Percentiles rank a stretch among this genome's conserved stretches.
phyloP scores from a whole-genome alignment of 64 coral and sea anemone species.

The Pocillopora verrucosa region DNA sequence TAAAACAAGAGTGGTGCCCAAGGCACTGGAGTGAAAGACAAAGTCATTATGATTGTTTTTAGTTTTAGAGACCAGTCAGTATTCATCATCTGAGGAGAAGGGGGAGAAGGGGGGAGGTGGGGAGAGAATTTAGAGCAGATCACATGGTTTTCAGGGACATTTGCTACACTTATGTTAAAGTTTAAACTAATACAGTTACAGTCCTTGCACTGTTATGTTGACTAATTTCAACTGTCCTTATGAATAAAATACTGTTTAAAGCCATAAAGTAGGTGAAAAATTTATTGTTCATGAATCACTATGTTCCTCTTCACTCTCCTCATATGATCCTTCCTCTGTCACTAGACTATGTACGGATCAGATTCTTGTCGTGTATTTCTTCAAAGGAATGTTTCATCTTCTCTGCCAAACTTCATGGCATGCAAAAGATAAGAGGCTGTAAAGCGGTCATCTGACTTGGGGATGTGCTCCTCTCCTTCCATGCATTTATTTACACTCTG shows the following conservation, averaged over 20 bases:
- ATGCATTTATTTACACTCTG: conserved; percentile 33
- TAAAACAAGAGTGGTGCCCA: too few species aligned
- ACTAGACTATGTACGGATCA: not conserved
- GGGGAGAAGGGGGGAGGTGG: too few species aligned
- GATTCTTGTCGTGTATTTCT: not conserved
- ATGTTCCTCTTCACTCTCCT: not conserved
- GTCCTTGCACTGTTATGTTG: too few species aligned
- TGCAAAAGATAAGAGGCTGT: conserved; percentile 50
- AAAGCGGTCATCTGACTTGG: conserved; percentile 10
- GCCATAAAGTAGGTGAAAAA: not conserved
- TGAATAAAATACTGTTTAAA: not conserved
- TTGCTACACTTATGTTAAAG: too few species aligned
- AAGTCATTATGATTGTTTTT: too few species aligned
- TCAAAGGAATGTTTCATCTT: not conserved
- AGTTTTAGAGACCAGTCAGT: too few species aligned
- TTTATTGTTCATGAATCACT: not conserved
- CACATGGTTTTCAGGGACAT: too few species aligned
- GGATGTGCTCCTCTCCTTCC: conserved; percentile 36
- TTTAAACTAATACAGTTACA: too few species aligned
- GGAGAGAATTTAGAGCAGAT: too few species aligned
- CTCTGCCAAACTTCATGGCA: conserved; percentile 25
- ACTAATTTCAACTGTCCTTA: too few species aligned
- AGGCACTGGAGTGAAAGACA: too few species aligned
- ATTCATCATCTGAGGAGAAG: too few species aligned
- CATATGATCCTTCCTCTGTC: not conserved